Conservation (phyloP, 2,113 vertebrate genomes). For the Takifugu flavidus region DNA sequence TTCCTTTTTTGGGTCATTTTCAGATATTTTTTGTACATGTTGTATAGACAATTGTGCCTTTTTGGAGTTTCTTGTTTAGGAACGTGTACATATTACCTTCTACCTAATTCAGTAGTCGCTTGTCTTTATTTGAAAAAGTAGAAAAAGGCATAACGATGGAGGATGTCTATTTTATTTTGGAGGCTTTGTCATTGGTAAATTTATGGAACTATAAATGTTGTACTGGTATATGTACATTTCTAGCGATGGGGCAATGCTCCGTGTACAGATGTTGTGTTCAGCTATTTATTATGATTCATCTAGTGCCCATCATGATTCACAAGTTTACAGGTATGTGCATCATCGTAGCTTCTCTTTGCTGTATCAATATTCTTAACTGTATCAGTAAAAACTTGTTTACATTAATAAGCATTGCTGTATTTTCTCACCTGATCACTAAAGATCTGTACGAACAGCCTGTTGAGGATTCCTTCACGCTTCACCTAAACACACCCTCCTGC, state of each 20-base stretch:
- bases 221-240: slow-evolving; percentile 95
- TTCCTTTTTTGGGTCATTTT: slow-evolving; percentile 42
- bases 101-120: slow-evolving; percentile 83
- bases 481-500: too few relatives aligned
- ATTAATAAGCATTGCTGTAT: slow-evolving; percentile 70
- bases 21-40: slow-evolving; percentile 97
- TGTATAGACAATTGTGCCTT: slow-evolving; percentile 99
- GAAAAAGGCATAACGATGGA: slow-evolving; percentile 42
- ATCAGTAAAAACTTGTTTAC: slow-evolving; percentile 96
- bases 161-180: slow-evolving; percentile 69
- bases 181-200: slow-evolving; percentile 78
- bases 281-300: slow-evolving; percentile 98
- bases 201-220: slow-evolving; percentile 87
- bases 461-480: too few relatives aligned
- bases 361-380: slow-evolving; percentile 94
- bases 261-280: slow-evolving; percentile 98
- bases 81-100: slow-evolving; percentile 92
- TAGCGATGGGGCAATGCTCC: slow-evolving; percentile 90
- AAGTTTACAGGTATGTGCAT: slow-evolving; percentile 88
- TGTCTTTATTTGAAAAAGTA: slow-evolving; percentile 83
- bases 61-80: slow-evolving; percentile 92
- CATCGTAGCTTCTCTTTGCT: slow-evolving; percentile 92
- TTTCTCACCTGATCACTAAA: slow-evolving; percentile 9
- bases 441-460: too few relatives aligned
- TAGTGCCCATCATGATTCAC: slow-evolving; percentile 90